Conservation (phyloP, 2,797 vertebrate genomes). For the Danio aesculapii region DNA sequence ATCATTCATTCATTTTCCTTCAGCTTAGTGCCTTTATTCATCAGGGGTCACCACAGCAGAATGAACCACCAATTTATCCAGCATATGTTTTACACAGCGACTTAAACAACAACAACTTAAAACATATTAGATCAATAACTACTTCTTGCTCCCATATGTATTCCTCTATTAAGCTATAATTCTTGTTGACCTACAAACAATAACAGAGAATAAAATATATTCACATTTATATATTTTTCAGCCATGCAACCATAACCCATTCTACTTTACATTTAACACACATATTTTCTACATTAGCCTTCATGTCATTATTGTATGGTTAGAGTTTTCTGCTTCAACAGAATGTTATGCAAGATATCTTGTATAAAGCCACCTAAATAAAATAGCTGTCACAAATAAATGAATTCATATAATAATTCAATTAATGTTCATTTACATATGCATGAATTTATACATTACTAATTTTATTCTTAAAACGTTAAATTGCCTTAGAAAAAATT, state of each 20-base stretch:
- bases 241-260: neutral
- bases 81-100: too few relatives aligned
- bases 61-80: too few relatives aligned
- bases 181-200: neutral
- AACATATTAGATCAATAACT: neutral
- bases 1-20: too few relatives aligned
- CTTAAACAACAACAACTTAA: conserved; percentile 35
- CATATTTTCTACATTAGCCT: neutral
- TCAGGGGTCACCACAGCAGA: too few relatives aligned
- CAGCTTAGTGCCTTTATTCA: too few relatives aligned
- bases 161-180: neutral
- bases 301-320: neutral
- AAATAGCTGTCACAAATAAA: neutral
- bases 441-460: neutral
- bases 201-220: neutral
- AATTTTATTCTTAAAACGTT: neutral
- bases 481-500: neutral
- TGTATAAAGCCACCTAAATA: too few relatives aligned
- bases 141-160: neutral
- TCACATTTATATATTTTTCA: neutral
- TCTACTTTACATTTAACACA: neutral
- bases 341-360: too few relatives aligned
- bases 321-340: neutral
- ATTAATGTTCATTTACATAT: neutral
- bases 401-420: too few relatives aligned